Base-by-base conservation (phyloP, 2,113 vertebrate genomes). In the Microtus montanus region DNA sequence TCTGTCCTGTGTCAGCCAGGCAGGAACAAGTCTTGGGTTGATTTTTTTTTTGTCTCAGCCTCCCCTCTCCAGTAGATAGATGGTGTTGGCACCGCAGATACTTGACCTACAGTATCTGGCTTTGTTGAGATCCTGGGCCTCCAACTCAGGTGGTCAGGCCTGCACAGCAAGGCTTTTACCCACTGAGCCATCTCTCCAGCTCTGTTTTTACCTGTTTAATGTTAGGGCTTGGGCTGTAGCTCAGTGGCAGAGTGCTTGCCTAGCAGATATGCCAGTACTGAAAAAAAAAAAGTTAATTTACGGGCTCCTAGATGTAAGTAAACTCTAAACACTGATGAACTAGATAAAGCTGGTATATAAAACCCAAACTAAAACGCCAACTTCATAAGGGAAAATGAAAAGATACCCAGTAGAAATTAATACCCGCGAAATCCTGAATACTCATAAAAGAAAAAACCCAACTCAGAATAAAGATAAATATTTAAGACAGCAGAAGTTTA, bases 401-500 rank as follows among this genome's bases (percentile, higher is more conserved):
- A 61, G 35, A 17, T 41, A 1, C 35, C 20, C 41, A 71, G 33
- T 26, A 90, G 73, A 89, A 89, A 80, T 35, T 30, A 54, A 15
- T 90, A 84, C 41, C 33, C 30, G 2, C 28, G 54, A 30, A 77
- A 68, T 83, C 33, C 74, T 89, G 70, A 84, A 38, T 61, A 80
- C 35, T 47, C 24, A 64, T 17, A 7, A 64, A 82, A 84, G 58
- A 35, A 24, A 87, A 17, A 47, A 71, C 7, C 41, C 41, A 33
- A n/a, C 64, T 87, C 49, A 52, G 74, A 74, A 30, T 64, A 68
- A 89, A 79, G 83, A 74, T 79, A 77, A 89, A 15, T 41, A 24
- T 79, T 90, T 22, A 54, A 79, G 41, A 73, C 26, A 71, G 38
- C 64, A 94, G 90, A 85, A 92, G 13, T 8, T 91, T 88, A 91